phyloP scores from a whole-genome alignment of 2,113 vertebrate species.

The Chrysemys picta region DNA sequence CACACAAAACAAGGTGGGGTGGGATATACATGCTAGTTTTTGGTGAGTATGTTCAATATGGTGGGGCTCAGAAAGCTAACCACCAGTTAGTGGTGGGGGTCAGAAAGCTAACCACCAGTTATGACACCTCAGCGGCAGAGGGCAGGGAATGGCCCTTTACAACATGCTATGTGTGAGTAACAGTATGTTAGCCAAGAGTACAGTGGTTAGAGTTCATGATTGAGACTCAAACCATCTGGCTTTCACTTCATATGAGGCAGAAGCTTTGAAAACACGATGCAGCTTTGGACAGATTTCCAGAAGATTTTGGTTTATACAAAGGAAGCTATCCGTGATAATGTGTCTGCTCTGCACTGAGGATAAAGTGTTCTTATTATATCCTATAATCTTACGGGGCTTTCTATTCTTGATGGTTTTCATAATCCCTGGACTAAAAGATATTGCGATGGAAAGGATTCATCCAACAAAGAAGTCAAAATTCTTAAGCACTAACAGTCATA shows the following conservation, averaged over 20 bases:
- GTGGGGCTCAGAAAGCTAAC: not conserved
- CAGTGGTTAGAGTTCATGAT: rapidly evolving
- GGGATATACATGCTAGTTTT: not conserved
- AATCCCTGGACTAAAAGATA: slow-evolving; percentile 34
- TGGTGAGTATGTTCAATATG: rapidly evolving
- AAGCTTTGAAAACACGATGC: slow-evolving; percentile 36
- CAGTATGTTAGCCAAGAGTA: not conserved
- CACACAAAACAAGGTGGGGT: not conserved
- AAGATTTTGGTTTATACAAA: slow-evolving; percentile 52
- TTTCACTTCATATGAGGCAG: slow-evolving; percentile 12
- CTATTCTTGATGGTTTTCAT: slow-evolving; percentile 29
- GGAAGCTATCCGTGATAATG: slow-evolving; percentile 26
- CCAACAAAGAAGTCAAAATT: not conserved
- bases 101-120: not conserved
- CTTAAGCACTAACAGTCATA: not conserved
- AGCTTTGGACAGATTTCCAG: slow-evolving; percentile 17
- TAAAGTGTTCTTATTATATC: slow-evolving; percentile 27
- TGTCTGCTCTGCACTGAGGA: not conserved
- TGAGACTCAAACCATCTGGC: not conserved
- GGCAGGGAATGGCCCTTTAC: not conserved
- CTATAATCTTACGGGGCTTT: slow-evolving; percentile 54
- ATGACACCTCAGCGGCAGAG: not conserved
- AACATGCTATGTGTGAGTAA: rapidly evolving
- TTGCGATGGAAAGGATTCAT: slow-evolving; percentile 16
- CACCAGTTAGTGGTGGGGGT: not conserved